Evolutionary conservation across 2,797 vertebrate genomes (phyloP), one percentile per base, ranked within the genome.

Genomic region (Paguma larvata): DNA sequence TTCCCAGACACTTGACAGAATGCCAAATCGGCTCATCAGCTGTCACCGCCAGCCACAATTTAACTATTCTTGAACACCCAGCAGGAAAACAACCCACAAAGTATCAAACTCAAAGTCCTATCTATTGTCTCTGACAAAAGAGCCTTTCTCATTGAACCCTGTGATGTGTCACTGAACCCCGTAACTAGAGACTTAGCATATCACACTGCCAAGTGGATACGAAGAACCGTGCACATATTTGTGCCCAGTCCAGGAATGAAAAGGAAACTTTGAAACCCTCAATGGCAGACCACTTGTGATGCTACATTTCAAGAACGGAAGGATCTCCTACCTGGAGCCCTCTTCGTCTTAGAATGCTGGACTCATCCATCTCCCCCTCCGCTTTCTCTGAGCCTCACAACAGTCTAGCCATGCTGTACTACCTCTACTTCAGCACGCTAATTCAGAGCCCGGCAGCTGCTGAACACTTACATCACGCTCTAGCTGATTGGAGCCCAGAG

Each of bases 391-490:
- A 98, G 97, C 98, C 98, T 98, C 98, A 98, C 99, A 97, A 98
- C 99, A 97, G 98, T 98, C 98, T 97, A 99, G 98, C 99, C 99
- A 99, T 98, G 98, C 99, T 98, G 99, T 98, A 98, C 99, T 98
- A 98, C 95, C 98, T 98, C 97, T 97, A 98, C 90, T 98, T 98
- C 98, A 95, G 98, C 99, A 95, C 98, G 98, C 99, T 99, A 98
- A 99, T 99, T 99, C 99, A 99, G 99, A 99, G 99, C 99, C 99
- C 98, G 98, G 99, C 99, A 99, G 99, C 99, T 99, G 99, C 99
- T 99, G 98, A 99, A 98, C 99, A 99, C 99, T 99, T 99, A 99
- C 99, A 99, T 99, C 99, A 99, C 99, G 99, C 99, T 97, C 99
- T 98, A 98, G 99, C 99, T 99, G 99, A 99, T 99, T 99, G 99